A percentile compares a stretch with the other conserved stretches of the same genome.
These are phyloP conservation scores for Spilosoma lubricipeda DNA, from an alignment of 2,888 invertebrate genomes.

Conservation along the genomic window DNA sequence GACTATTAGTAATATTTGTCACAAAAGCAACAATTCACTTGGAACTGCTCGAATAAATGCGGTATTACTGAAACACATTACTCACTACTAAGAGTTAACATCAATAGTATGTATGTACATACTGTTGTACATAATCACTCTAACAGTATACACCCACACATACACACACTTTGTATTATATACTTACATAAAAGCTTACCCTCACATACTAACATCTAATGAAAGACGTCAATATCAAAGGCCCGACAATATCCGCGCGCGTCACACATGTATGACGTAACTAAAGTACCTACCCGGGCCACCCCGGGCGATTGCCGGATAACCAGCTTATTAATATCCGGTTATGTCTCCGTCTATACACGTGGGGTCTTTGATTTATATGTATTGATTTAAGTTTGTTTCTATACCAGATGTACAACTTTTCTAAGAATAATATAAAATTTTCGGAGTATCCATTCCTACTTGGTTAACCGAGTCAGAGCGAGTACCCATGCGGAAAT, in stretches of 20 bases:
- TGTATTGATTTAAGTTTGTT: constrained; percentile 30
- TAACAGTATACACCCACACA: neutral
- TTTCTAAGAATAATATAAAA: neutral
- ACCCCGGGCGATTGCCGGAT: constrained; percentile 70
- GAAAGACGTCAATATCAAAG: constrained; percentile 49
- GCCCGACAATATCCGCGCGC: constrained; percentile 48
- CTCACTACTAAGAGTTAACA: neutral
- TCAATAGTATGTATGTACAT: neutral
- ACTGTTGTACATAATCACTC: neutral
- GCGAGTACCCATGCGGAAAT: no score
- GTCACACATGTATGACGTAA: constrained; percentile 44
- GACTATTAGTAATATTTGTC: neutral
- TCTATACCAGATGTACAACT: neutral
- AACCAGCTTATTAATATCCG: constrained; percentile 77
- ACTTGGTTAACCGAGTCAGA: no score
- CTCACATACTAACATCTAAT: constrained; percentile 25
- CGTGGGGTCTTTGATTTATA: constrained; percentile 50
- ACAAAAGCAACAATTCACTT: neutral
- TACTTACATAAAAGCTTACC: constrained; percentile 6
- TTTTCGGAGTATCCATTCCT: no score
- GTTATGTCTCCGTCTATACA: constrained; percentile 48
- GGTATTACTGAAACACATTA: neutral
- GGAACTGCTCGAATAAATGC: neutral
- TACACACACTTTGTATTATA: neutral
- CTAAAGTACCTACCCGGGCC: constrained; percentile 57